Conservation (phyloP, 2,888 invertebrate species). For the Cephonodes hylas region DNA sequence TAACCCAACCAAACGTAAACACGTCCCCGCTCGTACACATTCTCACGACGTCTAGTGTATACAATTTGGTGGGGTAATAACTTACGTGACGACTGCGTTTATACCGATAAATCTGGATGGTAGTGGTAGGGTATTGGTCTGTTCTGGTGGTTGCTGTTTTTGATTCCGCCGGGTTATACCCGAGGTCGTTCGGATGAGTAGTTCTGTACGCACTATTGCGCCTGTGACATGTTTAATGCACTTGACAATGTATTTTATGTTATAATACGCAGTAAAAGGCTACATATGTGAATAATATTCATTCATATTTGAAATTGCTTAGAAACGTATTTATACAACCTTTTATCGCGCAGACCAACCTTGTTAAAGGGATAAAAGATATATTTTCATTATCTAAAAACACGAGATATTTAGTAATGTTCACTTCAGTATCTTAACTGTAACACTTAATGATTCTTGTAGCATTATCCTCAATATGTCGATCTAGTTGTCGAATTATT, state of each 20-base stretch:
- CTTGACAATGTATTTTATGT: conserved; percentile 41
- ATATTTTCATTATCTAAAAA: too few species aligned
- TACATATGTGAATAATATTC: background rate
- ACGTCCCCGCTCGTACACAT: background rate
- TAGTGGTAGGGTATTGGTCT: too few species aligned
- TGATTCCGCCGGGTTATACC: conserved; percentile 18
- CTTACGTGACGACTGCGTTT: conserved; percentile 18
- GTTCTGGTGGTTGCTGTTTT: background rate
- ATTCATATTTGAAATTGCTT: background rate
- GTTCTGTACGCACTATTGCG: conserved; percentile 51
- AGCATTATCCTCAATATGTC: too few species aligned
- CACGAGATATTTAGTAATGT: too few species aligned
- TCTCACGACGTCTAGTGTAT: conserved; percentile 13
- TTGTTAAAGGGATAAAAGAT: too few species aligned
- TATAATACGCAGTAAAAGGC: background rate
- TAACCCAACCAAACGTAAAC: conserved; percentile 14
- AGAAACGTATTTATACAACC: background rate
- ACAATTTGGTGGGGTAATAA: conserved; percentile 30
- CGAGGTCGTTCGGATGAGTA: conserved; percentile 52
- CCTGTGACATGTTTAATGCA: conserved; percentile 53
- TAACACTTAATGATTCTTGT: too few species aligned
- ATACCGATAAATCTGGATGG: conserved; percentile 6
- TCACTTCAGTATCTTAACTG: too few species aligned
- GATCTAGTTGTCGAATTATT: too few species aligned
- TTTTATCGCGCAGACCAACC: too few species aligned